Percentiles rank a stretch among this genome's conserved stretches.
Conservation (phyloP, 1,140 invertebrate genomes). For the Popillia japonica region DNA sequence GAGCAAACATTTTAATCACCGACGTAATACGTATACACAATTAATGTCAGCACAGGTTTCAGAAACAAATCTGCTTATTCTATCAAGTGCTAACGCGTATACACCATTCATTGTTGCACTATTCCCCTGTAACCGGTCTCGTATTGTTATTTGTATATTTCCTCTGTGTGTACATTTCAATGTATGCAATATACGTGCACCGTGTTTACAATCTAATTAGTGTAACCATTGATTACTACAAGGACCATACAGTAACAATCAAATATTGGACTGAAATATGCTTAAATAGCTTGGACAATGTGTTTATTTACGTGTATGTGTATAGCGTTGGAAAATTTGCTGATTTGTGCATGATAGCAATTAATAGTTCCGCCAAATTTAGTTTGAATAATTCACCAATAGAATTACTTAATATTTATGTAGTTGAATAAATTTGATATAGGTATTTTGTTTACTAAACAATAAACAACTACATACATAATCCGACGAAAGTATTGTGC, state of each 20-base stretch:
- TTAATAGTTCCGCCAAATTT: too few relatives aligned
- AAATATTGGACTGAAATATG: conserved; percentile 7
- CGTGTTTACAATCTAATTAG: conserved; percentile 18
- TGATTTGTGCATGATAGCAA: too few relatives aligned
- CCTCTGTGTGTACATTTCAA: not conserved
- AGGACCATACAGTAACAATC: conserved; percentile 9
- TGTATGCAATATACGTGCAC: not conserved
- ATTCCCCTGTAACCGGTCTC: not conserved
- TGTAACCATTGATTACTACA: conserved; percentile 2
- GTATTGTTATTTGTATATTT: conserved; percentile 2
- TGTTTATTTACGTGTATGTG: not conserved
- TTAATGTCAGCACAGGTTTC: not conserved
- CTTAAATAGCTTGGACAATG: not conserved
- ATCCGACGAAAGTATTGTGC: too few relatives aligned
- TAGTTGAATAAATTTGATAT: too few relatives aligned
- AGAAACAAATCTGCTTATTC: not conserved
- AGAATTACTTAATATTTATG: too few relatives aligned
- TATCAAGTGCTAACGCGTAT: not conserved
- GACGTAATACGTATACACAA: too few relatives aligned
- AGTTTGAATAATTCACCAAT: too few relatives aligned
- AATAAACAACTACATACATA: too few relatives aligned
- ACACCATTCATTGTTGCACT: not conserved
- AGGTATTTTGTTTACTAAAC: too few relatives aligned
- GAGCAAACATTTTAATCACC: too few relatives aligned
- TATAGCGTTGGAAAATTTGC: not conserved